Evolutionary conservation across 2,888 invertebrate genomes (phyloP).

Genomic region (Drosophila koepferae): DNA sequence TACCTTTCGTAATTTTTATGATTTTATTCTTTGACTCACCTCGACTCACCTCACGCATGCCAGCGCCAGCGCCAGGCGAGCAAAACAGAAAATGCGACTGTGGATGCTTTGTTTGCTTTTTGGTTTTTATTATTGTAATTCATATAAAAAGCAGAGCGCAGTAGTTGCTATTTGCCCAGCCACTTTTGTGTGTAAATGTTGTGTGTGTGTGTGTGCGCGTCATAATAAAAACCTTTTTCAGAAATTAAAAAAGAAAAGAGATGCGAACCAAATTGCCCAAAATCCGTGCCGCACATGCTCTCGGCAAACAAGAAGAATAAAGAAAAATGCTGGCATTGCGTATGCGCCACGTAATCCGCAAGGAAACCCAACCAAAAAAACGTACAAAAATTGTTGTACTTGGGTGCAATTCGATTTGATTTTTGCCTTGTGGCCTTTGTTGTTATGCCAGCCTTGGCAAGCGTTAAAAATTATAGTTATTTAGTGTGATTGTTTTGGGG

Average conservation of each 20-base stretch:
- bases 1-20: slow-evolving; percentile 81
- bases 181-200: slow-evolving; percentile 8
- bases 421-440: slow-evolving; percentile 59
- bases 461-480: slow-evolving; percentile 79
- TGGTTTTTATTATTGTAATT: slow-evolving; percentile 75
- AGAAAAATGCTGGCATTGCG: slow-evolving; percentile 39
- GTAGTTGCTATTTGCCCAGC: slow-evolving; percentile 36
- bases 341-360: slow-evolving; percentile 53
- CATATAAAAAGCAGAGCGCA: slow-evolving; percentile 55
- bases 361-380: slow-evolving; percentile 2
- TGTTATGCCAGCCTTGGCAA: slow-evolving; percentile 34
- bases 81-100: slow-evolving; percentile 38
- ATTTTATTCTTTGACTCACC: slow-evolving; percentile 63
- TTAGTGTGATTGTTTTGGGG: slow-evolving; percentile 51
- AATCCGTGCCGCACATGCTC: slow-evolving; percentile 54
- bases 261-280: slow-evolving; percentile 57
- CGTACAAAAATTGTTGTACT: slow-evolving; percentile 13
- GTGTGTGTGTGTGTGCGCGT: slow-evolving; percentile 32
- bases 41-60: slow-evolving; percentile 16
- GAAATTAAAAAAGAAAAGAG: slow-evolving; percentile 73
- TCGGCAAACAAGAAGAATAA: slow-evolving; percentile 8
- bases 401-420: slow-evolving; percentile 63
- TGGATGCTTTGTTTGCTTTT: slow-evolving; percentile 53
- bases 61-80: neutral
- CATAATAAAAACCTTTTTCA: slow-evolving; percentile 77